A percentile compares a stretch with the other conserved stretches of the same genome.
Conservation (phyloP, 2,113 vertebrate genomes). For the Neopipo cinnamomea region DNA sequence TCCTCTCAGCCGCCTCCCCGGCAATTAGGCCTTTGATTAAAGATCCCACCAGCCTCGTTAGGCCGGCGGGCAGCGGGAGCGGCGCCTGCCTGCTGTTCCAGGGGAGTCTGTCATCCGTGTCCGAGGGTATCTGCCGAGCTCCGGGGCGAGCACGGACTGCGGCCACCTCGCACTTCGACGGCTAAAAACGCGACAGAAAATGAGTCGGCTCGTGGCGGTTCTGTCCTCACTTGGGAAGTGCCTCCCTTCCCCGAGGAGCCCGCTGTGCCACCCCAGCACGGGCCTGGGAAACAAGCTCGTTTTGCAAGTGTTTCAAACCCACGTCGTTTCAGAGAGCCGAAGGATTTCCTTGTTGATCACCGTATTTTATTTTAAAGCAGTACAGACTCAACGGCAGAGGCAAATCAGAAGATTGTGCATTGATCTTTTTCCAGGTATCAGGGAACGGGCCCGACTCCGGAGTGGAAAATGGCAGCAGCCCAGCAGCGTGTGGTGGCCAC, state of each 20-base stretch:
- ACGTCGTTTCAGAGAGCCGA: not conserved
- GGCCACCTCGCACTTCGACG: rapidly evolving
- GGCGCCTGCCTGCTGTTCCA: not conserved
- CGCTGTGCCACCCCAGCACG: rapidly evolving
- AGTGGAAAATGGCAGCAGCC: not conserved
- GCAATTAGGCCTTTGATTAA: not conserved
- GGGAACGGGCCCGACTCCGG: rapidly evolving
- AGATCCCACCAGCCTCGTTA: not conserved
- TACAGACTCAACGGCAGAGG: not conserved
- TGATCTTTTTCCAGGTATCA: not conserved
- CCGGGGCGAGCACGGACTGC: not conserved
- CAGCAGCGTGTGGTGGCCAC: rapidly evolving
- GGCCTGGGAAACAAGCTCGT: rapidly evolving
- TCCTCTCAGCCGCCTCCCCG: too few relatives aligned
- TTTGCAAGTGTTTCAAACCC: not conserved
- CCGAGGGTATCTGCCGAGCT: not conserved
- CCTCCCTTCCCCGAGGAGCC: too few relatives aligned
- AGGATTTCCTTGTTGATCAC: not conserved
- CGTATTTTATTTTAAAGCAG: not conserved
- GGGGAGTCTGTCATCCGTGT: not conserved
- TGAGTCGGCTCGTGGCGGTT: rapidly evolving
- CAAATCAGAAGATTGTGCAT: not conserved
- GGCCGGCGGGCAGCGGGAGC: not conserved
- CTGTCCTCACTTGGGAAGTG: rapidly evolving
- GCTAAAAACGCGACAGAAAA: not conserved